A percentile compares a stretch with the other conserved stretches of the same genome.
phyloP scores from a whole-genome alignment of 2,797 vertebrate genomes.

The Xiphophorus birchmanni region DNA sequence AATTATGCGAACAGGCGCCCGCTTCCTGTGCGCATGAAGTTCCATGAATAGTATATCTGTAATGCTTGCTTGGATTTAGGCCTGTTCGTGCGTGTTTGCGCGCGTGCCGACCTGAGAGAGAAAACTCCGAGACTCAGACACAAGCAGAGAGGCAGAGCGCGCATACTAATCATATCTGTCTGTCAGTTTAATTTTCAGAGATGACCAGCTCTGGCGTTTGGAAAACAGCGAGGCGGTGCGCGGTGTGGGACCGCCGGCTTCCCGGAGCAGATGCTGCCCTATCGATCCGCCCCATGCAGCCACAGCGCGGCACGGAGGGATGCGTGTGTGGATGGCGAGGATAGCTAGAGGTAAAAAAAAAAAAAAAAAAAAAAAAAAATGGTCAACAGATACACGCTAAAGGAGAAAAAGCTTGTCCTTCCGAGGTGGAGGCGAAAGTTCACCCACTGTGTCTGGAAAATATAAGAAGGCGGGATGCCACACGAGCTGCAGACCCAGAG shows the following conservation, averaged over 20 bases:
- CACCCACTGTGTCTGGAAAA: constrained; percentile 75
- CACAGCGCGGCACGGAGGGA: constrained; percentile 53
- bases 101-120: constrained; percentile 28
- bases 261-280: constrained; percentile 84
- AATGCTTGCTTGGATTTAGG: constrained; percentile 10
- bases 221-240: constrained; percentile 66
- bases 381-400: constrained; percentile 71
- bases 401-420: constrained; percentile 63
- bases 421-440: constrained; percentile 81
- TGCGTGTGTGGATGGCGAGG: constrained; percentile 59
- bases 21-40: neutral
- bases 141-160: constrained; percentile 52
- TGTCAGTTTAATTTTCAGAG: constrained; percentile 84
- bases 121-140: constrained; percentile 31
- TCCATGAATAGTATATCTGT: constrained; percentile 12
- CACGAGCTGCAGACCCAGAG: constrained; percentile 40
- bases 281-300: constrained; percentile 77
- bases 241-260: constrained; percentile 80
- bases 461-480: constrained; percentile 58
- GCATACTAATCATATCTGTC: constrained; percentile 80
- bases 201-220: constrained; percentile 81
- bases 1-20: neutral
- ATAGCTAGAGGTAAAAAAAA: constrained; percentile 76
- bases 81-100: constrained; percentile 27
- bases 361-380: constrained; percentile 23